Conservation (phyloP, 1,140 invertebrate genomes). For the Schlechtendalia chinensis region DNA sequence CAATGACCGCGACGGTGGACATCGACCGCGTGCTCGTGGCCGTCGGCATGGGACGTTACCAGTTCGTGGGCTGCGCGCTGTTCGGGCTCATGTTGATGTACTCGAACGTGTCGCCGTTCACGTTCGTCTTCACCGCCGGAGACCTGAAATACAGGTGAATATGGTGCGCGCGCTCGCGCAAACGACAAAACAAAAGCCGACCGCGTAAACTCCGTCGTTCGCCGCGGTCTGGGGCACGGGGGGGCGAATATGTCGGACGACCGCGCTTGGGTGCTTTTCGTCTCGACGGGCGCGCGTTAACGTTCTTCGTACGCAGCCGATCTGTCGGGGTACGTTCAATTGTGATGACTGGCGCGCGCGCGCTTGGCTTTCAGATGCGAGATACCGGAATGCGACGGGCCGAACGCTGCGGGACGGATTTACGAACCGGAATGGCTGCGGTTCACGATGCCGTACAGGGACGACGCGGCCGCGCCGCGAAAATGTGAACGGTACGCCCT, state of each 20-base stretch:
- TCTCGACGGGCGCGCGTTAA: too few relatives aligned
- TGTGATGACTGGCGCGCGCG: too few relatives aligned
- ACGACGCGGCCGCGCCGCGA: not conserved
- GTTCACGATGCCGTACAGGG: not conserved
- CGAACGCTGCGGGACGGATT: too few relatives aligned
- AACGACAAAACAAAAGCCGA: too few relatives aligned
- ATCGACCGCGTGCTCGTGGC: slow-evolving; percentile 12
- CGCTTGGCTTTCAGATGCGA: not conserved
- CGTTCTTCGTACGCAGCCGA: too few relatives aligned
- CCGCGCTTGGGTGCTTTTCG: too few relatives aligned
- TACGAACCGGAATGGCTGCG: slow-evolving; percentile 31
- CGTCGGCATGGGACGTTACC: slow-evolving; percentile 24
- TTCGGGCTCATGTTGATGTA: slow-evolving; percentile 16
- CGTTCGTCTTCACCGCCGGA: slow-evolving; percentile 34
- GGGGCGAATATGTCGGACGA: too few relatives aligned
- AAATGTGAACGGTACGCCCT: slow-evolving; percentile 51
- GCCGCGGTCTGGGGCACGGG: too few relatives aligned
- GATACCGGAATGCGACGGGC: not conserved
- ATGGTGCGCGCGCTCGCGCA: too few relatives aligned
- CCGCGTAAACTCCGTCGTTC: too few relatives aligned
- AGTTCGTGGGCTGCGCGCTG: not conserved
- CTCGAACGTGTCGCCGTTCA: slow-evolving; percentile 33
- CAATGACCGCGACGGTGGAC: not conserved
- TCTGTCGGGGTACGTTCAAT: too few relatives aligned
- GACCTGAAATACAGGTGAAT: slow-evolving; percentile 40